phyloP scores from a whole-genome alignment of 2,888 invertebrate species.

The Anaspis maculata region DNA sequence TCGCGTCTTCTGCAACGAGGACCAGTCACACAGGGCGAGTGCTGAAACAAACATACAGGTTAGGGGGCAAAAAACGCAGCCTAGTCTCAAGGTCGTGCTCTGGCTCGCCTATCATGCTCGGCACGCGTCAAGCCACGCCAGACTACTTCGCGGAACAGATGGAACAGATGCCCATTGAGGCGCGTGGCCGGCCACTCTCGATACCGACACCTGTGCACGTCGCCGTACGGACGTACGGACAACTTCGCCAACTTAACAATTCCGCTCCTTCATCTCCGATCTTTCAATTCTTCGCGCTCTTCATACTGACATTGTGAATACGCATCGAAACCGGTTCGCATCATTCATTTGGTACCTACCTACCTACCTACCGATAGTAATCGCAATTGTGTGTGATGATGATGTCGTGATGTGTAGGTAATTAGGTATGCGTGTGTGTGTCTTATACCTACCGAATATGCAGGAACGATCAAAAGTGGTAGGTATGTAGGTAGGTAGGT shows the following conservation, averaged over 20 bases:
- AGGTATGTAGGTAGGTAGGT: too few relatives aligned
- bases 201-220: slow-evolving; percentile 18
- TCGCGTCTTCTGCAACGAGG: slow-evolving; percentile 68
- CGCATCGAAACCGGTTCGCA: too few relatives aligned
- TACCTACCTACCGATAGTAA: too few relatives aligned
- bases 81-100: slow-evolving; percentile 29
- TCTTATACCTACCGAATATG: too few relatives aligned
- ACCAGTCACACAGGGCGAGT: slow-evolving; percentile 82
- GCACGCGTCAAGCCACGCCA: slow-evolving; percentile 25
- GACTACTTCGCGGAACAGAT: slow-evolving; percentile 25
- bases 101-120: slow-evolving; percentile 20
- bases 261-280: too few relatives aligned
- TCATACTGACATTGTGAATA: too few relatives aligned
- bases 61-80: slow-evolving; percentile 27
- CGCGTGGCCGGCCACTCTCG: slow-evolving; percentile 20
- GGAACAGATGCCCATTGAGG: slow-evolving; percentile 24
- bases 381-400: too few relatives aligned
- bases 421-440: too few relatives aligned
- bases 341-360: too few relatives aligned
- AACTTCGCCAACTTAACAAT: neutral
- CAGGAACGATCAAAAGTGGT: too few relatives aligned
- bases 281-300: too few relatives aligned
- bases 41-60: slow-evolving; percentile 50
- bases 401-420: too few relatives aligned
- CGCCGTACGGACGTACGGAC: neutral